Evolutionary conservation across 1,140 invertebrate species (phyloP), one percentile per base, ranked within the genome.

Genomic region (Yoshiicerus persimilis): DNA sequence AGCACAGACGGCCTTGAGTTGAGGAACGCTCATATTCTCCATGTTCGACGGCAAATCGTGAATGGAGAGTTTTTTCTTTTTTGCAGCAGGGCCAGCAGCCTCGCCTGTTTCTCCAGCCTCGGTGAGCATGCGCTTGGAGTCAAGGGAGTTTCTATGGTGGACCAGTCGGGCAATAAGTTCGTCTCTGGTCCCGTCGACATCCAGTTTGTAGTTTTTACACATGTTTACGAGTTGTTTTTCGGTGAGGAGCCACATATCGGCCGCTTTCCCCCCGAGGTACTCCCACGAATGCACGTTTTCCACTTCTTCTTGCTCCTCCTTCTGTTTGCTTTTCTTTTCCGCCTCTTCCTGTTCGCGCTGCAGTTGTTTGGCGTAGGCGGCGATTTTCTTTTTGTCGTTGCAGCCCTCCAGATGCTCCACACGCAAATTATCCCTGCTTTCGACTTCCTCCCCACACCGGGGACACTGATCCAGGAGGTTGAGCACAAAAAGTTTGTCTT

Each of bases 1-100:
- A 30, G 87, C 83, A 32, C 80, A 85, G 1, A 88, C 80, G 1
- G 87, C 83, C 36, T 88, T 88, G 1, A 88, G 27, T 32, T 88
- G 87, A 30, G 34, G 41, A 32, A 88, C 83, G 47, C 87, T 88
- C 87, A 88, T 84, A 36, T 30, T 85, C 38, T 88, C 87, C 87
- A 88, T 88, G 47, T 88, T 88, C 4, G 47, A 6, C 5, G 87
- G 87, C 30, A 88, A 70, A 64, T 88, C 87, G n/a, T 88, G 20
- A 23, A 70, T 25, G 11, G 38, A 10, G 6, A 88, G 8, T 47
- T 87, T 87, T 10, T 20, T 87, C 32, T 62, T 84, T n/a, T 70
- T 84, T 2, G 30, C 34, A 2, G 83, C 1, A 32, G 2, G 41
- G 25, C 20, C 66, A 32, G 6, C 41, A 8, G 11, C 41, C 10